A percentile compares a stretch with the other conserved stretches of the same genome.
Conservation (phyloP, 2,113 vertebrate species). For the Jaculus jaculus region DNA sequence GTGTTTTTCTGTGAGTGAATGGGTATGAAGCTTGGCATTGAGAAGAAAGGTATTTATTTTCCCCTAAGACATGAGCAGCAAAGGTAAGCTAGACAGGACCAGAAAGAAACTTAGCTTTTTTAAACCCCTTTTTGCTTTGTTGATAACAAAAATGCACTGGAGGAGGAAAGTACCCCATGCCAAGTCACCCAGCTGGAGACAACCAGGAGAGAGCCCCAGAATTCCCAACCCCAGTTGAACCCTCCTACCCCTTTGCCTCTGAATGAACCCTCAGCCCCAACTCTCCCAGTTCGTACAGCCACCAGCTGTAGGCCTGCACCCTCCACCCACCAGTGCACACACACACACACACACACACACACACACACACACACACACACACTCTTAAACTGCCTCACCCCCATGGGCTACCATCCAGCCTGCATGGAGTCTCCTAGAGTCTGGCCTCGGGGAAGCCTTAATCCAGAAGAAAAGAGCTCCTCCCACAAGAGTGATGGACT, state of each 20-base stretch:
- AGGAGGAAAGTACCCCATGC: not conserved
- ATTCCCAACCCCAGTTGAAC: accelerated
- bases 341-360: not conserved
- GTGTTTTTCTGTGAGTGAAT: not conserved
- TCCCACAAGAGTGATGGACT: not conserved
- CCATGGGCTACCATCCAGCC: not conserved
- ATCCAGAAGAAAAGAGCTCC: not conserved
- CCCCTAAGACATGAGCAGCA: not conserved
- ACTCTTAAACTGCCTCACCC: not conserved
- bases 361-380: not conserved
- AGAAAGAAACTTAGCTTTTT: not conserved
- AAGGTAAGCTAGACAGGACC: not conserved
- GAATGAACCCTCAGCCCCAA: not conserved
- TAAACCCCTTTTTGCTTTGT: not conserved
- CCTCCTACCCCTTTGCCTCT: not conserved
- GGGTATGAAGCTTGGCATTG: not conserved
- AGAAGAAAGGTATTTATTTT: not conserved
- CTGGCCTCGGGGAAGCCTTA: not conserved
- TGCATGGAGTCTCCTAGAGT: not conserved
- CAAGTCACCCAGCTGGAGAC: not conserved
- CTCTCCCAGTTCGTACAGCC: not conserved
- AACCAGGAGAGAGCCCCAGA: not conserved
- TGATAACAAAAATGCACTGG: not conserved
- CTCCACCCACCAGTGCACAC: too few relatives aligned
- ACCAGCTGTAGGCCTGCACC: not conserved